These are phyloP conservation scores for Drosophila pseudotalamancana DNA, from an alignment of 2,888 invertebrate genomes.

Conservation along the genomic window DNA sequence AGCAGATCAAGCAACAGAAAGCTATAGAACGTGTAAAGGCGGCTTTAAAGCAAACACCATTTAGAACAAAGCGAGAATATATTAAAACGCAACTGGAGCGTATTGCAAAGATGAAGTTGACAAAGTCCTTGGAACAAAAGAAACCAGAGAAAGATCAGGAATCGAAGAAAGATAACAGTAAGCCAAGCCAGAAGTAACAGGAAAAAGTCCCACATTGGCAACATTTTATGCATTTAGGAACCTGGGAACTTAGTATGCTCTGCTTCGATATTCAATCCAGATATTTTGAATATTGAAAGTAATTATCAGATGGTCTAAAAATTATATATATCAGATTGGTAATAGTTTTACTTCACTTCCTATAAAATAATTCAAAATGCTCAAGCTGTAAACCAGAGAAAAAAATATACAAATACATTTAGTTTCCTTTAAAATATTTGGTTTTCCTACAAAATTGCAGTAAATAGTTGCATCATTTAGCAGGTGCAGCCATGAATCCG, in stretches of 20 bases:
- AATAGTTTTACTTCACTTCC: too few relatives aligned
- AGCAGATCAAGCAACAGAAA: neutral
- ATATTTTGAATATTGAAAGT: neutral
- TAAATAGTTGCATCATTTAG: neutral
- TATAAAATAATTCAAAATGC: neutral
- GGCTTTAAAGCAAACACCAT: neutral
- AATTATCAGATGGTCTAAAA: neutral
- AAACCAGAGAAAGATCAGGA: neutral
- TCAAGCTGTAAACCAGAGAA: conserved; percentile 1
- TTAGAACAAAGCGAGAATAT: neutral
- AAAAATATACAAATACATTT: neutral
- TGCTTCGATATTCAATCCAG: neutral
- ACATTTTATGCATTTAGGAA: too few relatives aligned
- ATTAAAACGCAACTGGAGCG: conserved; percentile 10
- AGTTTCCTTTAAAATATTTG: neutral
- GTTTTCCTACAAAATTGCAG: neutral
- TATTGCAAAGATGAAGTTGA: neutral
- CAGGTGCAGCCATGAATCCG: conserved; percentile 21
- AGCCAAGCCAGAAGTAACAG: too few relatives aligned
- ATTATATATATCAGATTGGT: neutral
- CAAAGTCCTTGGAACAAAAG: neutral
- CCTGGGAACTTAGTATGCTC: neutral
- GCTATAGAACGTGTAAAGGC: neutral
- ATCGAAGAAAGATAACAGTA: neutral
- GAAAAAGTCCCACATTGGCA: too few relatives aligned